Conservation (phyloP, 2,797 vertebrate species). For the Syncerus caffer region DNA sequence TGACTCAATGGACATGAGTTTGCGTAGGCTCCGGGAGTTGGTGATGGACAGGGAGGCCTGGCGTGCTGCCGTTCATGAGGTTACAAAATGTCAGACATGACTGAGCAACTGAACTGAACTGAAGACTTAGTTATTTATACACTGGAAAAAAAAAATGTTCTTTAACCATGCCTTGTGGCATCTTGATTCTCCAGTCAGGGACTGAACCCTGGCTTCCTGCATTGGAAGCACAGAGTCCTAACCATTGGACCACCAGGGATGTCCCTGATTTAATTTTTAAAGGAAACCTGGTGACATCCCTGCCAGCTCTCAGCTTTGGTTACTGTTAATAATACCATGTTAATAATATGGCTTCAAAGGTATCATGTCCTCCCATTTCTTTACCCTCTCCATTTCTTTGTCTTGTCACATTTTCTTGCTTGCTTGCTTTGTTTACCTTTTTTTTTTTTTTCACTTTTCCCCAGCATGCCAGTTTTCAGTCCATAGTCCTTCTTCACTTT, state of each 20-base stretch:
- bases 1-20: rapidly evolving
- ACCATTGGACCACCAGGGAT: neutral
- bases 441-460: neutral
- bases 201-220: rapidly evolving
- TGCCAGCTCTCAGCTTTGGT: neutral
- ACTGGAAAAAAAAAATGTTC: neutral
- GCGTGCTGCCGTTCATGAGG: rapidly evolving
- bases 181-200: neutral
- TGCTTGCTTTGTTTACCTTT: neutral
- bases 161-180: neutral
- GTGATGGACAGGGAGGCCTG: neutral
- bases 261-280: neutral
- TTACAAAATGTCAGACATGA: rapidly evolving
- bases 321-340: neutral
- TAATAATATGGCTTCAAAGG: neutral
- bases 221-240: neutral
- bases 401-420: neutral
- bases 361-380: neutral
- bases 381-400: neutral
- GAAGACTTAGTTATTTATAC: neutral
- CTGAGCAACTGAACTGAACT: neutral
- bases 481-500: too few relatives aligned
- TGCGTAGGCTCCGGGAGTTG: neutral
- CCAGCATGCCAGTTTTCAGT: neutral
- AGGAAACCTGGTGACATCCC: neutral